A percentile compares a stretch with the other conserved stretches of the same genome.
phyloP scores from a whole-genome alignment of 1,140 invertebrate species.

The Drosophila pachea region DNA sequence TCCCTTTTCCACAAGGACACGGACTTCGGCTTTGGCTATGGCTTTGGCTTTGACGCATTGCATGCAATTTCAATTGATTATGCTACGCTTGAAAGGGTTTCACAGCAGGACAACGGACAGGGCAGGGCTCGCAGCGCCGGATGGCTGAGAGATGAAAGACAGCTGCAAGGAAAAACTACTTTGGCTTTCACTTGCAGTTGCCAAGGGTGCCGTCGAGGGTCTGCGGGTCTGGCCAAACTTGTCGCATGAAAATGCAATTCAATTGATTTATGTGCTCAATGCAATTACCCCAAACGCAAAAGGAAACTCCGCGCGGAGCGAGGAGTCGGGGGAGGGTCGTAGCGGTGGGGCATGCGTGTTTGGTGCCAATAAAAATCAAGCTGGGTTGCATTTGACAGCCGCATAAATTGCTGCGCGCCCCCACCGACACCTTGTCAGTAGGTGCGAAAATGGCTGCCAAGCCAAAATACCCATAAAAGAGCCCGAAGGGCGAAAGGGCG shows the following conservation, averaged over 20 bases:
- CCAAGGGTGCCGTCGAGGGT: conserved; percentile 15
- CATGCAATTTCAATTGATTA: conserved; percentile 74
- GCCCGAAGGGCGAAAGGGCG: not conserved
- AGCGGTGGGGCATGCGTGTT: conserved; percentile 52
- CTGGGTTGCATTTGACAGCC: conserved; percentile 70
- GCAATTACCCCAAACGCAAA: conserved; percentile 68
- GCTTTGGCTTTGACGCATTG: conserved; percentile 54
- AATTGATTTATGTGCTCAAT: conserved; percentile 77
- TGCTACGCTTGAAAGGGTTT: conserved; percentile 52
- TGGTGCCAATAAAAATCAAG: conserved; percentile 73
- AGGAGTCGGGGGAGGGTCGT: not conserved
- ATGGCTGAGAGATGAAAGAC: conserved; percentile 58
- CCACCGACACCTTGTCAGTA: conserved; percentile 61
- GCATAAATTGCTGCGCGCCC: conserved; percentile 64
- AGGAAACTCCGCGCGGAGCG: not conserved
- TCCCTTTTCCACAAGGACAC: conserved; percentile 2
- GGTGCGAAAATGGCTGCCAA: conserved; percentile 67
- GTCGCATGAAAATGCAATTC: conserved; percentile 76
- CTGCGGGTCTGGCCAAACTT: conserved; percentile 59
- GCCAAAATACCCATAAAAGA: conserved; percentile 15
- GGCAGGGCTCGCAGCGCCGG: not conserved
- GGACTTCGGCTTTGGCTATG: conserved; percentile 33
- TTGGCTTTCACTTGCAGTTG: conserved; percentile 65
- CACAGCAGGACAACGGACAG: conserved; percentile 23
- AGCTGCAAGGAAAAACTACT: conserved; percentile 61